Evolutionary conservation across 2,797 vertebrate species (phyloP).

Genomic region (Manis javanica): DNA sequence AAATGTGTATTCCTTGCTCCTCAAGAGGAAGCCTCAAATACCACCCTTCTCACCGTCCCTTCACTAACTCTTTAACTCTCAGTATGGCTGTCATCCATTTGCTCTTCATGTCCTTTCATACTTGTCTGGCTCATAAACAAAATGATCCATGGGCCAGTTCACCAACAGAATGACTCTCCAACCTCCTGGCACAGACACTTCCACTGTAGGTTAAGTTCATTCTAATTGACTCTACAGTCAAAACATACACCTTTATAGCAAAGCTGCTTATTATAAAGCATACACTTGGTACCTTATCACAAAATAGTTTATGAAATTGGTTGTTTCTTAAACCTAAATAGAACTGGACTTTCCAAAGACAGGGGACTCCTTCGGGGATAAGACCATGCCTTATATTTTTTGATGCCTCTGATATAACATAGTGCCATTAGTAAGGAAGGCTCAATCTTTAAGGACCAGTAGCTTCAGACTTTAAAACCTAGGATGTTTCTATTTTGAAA

Average conservation of each 20-base stretch:
- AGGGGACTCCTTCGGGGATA: neutral
- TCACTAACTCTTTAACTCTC: neutral
- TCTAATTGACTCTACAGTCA: neutral
- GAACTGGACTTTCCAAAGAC: neutral
- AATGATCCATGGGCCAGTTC: neutral
- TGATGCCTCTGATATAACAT: neutral
- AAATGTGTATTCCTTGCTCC: neutral
- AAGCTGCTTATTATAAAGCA: neutral
- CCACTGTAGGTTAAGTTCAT: neutral
- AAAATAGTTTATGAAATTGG: slow-evolving; percentile 21
- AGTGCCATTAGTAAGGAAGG: neutral
- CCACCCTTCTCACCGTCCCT: neutral
- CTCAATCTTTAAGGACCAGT: neutral
- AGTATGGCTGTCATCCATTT: neutral
- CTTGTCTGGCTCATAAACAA: slow-evolving; percentile 13
- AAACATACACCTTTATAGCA: neutral
- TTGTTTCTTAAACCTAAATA: neutral
- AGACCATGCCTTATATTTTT: neutral
- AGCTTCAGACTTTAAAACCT: slow-evolving; percentile 18
- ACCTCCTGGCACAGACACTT: neutral
- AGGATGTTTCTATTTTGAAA: slow-evolving; percentile 32
- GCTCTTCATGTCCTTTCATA: neutral
- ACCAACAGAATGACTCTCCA: neutral
- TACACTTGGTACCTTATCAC: neutral
- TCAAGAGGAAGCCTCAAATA: neutral